A percentile compares a stretch with the other conserved stretches of the same genome.
phyloP scores from a whole-genome alignment of 2,888 invertebrate genomes.

The Masnerella sp. region DNA sequence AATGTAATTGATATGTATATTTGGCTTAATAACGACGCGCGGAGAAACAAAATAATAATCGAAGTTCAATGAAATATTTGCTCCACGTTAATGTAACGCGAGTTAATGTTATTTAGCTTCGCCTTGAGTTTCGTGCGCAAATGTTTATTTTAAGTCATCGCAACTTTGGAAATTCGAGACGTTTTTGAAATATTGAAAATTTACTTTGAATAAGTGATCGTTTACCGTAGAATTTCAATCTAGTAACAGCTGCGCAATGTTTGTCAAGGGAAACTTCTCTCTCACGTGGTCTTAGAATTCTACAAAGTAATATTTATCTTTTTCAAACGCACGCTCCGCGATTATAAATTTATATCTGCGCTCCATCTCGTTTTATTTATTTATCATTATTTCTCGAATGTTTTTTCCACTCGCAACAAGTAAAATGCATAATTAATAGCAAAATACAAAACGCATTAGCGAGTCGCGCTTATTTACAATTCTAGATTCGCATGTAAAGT shows the following conservation, averaged over 20 bases:
- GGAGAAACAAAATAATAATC: neutral
- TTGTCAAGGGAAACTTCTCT: constrained; percentile 37
- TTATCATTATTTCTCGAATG: constrained; percentile 2
- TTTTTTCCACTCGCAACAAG: neutral
- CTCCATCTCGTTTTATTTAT: neutral
- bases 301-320: constrained; percentile 40
- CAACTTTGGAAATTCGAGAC: constrained; percentile 32
- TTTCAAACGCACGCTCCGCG: constrained; percentile 3
- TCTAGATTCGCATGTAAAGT: constrained; percentile 16
- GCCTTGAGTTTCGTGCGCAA: constrained; percentile 27
- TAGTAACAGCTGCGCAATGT: constrained; percentile 38
- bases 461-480: constrained; percentile 14
- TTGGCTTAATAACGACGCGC: too few species aligned
- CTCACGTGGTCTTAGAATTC: constrained; percentile 21
- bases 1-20: too few species aligned
- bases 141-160: constrained; percentile 41
- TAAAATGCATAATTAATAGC: constrained; percentile 17
- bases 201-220: constrained; percentile 47
- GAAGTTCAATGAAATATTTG: constrained; percentile 1
- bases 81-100: constrained; percentile 13
- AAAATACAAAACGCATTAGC: constrained; percentile 12
- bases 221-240: constrained; percentile 40
- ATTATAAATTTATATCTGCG: constrained; percentile 13
- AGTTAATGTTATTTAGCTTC: constrained; percentile 30
- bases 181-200: constrained; percentile 43